phyloP scores from a whole-genome alignment of 2,113 vertebrate genomes.

The Rousettus leschenaultii region DNA sequence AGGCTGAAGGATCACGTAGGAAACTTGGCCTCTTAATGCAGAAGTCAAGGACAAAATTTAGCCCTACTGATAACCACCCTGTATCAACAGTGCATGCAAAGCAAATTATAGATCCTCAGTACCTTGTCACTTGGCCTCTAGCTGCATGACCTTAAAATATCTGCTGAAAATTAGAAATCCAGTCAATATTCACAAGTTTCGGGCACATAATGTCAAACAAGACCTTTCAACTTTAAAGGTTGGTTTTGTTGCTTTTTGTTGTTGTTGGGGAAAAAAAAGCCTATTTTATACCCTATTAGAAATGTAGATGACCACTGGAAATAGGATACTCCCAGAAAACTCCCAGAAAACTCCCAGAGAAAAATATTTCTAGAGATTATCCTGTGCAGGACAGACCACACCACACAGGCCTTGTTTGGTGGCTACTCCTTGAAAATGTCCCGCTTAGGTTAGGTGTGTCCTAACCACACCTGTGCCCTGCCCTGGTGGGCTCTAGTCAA shows the following conservation, averaged over 20 bases:
- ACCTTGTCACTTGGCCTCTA: background rate
- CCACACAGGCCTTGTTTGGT: rapidly evolving
- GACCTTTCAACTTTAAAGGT: background rate
- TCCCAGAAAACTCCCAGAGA: background rate
- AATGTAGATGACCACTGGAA: too few relatives aligned
- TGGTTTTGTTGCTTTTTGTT: background rate
- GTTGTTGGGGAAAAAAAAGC: background rate
- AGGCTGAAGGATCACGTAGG: rapidly evolving
- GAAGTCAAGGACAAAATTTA: background rate
- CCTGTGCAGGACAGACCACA: rapidly evolving
- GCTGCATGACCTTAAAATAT: background rate
- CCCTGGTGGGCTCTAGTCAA: background rate
- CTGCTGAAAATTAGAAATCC: background rate
- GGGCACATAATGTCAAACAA: too few relatives aligned
- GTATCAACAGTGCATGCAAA: background rate
- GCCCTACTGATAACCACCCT: background rate
- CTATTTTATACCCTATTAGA: background rate
- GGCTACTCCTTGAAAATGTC: background rate
- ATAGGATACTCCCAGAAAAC: background rate
- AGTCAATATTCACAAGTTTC: background rate
- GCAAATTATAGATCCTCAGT: background rate
- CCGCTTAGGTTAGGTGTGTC: rapidly evolving
- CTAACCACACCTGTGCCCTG: background rate
- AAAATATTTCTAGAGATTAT: background rate
- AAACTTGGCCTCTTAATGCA: background rate